These are phyloP conservation scores for Telenomus remus DNA, from an alignment of 1,140 invertebrate genomes.

Conservation along the genomic window DNA sequence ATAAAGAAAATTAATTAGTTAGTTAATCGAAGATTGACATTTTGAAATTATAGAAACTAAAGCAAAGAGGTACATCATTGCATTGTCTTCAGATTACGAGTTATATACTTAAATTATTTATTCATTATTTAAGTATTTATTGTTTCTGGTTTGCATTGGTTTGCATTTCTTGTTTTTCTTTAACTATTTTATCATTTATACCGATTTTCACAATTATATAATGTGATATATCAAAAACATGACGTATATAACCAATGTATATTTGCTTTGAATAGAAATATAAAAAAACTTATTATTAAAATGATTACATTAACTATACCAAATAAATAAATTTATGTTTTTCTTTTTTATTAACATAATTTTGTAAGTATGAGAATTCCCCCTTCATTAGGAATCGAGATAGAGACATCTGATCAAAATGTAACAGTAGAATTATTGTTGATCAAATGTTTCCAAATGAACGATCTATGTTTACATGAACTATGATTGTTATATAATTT, in stretches of 20 bases:
- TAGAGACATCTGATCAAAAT: no score
- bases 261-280: no score
- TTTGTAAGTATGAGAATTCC: conserved; percentile 11
- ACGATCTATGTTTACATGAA: no score
- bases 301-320: neutral
- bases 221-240: no score
- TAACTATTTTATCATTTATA: conserved; percentile 1
- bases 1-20: no score
- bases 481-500: no score
- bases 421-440: no score
- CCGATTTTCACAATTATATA: no score
- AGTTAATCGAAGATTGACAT: no score
- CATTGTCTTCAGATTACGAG: conserved; percentile 10
- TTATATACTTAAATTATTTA: conserved; percentile 4
- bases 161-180: conserved; percentile 3
- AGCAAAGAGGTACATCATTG: conserved; percentile 21
- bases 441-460: no score
- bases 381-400: neutral
- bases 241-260: no score
- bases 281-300: neutral
- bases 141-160: neutral
- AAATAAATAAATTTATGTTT: conserved; percentile 6
- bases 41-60: neutral
- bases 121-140: conserved; percentile 7
- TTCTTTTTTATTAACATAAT: neutral